Conservation (phyloP, 2,113 vertebrate genomes). For the Halcyon senegalensis region DNA sequence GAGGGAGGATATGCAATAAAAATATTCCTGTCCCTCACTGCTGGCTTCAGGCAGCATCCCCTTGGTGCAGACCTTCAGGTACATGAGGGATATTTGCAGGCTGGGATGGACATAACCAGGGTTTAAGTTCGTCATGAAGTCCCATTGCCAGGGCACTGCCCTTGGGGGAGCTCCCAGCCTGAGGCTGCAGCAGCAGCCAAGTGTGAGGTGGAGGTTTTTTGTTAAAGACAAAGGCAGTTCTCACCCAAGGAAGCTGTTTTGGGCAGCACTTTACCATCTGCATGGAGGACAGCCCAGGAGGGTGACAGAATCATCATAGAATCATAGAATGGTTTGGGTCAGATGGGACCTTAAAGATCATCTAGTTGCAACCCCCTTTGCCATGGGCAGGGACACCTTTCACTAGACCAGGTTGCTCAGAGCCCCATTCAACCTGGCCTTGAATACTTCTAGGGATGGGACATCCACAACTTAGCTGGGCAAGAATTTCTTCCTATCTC, state of each 20-base stretch:
- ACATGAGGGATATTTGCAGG: accelerated
- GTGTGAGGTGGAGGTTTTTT: accelerated
- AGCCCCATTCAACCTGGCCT: neutral
- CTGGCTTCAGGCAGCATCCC: neutral
- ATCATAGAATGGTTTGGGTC: neutral
- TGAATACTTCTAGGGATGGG: neutral
- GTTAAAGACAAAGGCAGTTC: neutral
- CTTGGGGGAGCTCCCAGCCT: neutral
- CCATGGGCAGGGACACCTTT: neutral
- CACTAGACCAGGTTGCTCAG: neutral
- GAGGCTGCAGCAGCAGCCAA: neutral
- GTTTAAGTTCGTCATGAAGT: neutral
- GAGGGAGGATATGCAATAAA: neutral
- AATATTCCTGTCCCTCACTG: neutral
- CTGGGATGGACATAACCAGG: accelerated
- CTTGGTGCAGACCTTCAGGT: neutral
- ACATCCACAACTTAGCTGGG: neutral
- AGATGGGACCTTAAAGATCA: neutral
- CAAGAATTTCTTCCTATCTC: neutral
- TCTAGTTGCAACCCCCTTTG: neutral
- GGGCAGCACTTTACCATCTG: accelerated
- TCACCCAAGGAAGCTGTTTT: neutral
- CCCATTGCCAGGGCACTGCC: accelerated
- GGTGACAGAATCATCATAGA: neutral
- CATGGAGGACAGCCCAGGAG: neutral